Evolutionary conservation across 2,797 vertebrate genomes (phyloP).

Genomic region (Alauda arvensis): DNA sequence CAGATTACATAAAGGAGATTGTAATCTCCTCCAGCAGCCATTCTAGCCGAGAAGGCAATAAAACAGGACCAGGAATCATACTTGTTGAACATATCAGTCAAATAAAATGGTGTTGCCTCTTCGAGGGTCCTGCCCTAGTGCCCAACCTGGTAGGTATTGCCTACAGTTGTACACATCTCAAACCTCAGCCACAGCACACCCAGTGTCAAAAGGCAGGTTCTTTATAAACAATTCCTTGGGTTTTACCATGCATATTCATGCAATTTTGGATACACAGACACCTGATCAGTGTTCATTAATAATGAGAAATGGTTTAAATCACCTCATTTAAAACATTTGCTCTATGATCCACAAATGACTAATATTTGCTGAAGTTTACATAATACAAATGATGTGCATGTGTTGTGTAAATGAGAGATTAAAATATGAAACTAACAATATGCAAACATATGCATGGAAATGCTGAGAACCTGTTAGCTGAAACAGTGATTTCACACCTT

Average conservation of each 20-base stretch:
- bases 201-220: conserved; percentile 49
- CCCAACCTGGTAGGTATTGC: background rate
- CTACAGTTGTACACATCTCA: background rate
- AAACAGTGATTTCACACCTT: conserved; percentile 71
- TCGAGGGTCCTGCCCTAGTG: conserved; percentile 6
- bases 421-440: conserved; percentile 76
- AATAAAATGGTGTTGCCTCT: conserved; percentile 22
- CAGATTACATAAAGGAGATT: conserved; percentile 69
- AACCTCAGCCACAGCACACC: conserved; percentile 5
- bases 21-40: conserved; percentile 59
- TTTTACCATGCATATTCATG: conserved; percentile 76
- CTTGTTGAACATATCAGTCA: conserved; percentile 62
- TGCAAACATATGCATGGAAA: conserved; percentile 73
- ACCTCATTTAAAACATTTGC: conserved; percentile 78
- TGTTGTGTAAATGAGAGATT: conserved; percentile 76
- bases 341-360: conserved; percentile 77
- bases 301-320: conserved; percentile 77
- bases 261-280: conserved; percentile 70
- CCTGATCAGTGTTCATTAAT: conserved; percentile 78
- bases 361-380: conserved; percentile 79
- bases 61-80: conserved; percentile 37
- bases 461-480: conserved; percentile 66
- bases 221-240: conserved; percentile 62
- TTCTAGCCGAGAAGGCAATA: conserved; percentile 54
- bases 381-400: conserved; percentile 77